These are phyloP conservation scores for Noctua pronuba DNA, from an alignment of 2,888 invertebrate species.

Conservation along the genomic window DNA sequence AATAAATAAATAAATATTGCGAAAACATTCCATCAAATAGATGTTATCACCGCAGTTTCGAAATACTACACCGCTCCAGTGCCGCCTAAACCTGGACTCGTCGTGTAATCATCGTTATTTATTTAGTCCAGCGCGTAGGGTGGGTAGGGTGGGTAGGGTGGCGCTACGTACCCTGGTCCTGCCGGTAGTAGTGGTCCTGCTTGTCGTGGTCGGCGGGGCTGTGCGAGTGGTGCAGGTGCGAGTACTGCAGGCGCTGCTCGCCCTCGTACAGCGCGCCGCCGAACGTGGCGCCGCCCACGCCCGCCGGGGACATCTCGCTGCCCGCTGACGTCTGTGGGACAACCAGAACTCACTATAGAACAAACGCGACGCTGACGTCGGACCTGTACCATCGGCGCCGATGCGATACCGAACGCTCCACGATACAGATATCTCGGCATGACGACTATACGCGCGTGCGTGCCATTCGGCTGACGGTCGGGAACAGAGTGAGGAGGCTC, in stretches of 20 bases:
- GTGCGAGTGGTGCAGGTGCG: slow-evolving; percentile 64
- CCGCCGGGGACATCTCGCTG: slow-evolving; percentile 75
- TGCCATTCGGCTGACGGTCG: neutral
- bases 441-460: neutral
- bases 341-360: neutral
- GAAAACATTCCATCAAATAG: neutral
- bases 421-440: neutral
- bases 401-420: neutral
- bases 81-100: no score
- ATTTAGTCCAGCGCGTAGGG: neutral
- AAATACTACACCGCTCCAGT: neutral
- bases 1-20: no score
- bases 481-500: neutral
- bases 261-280: slow-evolving; percentile 59
- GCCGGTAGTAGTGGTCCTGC: slow-evolving; percentile 79
- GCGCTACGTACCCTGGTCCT: slow-evolving; percentile 84
- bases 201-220: slow-evolving; percentile 52
- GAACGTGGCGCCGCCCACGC: slow-evolving; percentile 75
- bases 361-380: neutral
- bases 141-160: no score
- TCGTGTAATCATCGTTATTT: no score
- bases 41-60: neutral
- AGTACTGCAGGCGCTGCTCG: slow-evolving; percentile 65
- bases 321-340: slow-evolving; percentile 67
- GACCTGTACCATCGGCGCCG: no score